phyloP scores from a whole-genome alignment of 2,113 vertebrate species.

The Protomyctophum bolini region DNA sequence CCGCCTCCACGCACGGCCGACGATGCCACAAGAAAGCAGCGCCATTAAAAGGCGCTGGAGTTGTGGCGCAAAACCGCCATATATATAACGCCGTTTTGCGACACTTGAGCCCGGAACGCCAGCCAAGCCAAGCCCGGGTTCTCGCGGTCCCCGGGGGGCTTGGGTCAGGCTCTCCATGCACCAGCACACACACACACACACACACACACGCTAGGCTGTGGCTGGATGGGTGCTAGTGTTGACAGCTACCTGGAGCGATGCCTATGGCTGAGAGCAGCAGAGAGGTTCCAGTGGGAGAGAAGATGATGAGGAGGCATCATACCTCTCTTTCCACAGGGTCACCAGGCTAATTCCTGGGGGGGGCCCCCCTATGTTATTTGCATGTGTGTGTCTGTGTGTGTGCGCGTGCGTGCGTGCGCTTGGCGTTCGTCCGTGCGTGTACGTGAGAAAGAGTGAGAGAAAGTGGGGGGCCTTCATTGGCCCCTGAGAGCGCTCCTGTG shows the following conservation, averaged over 20 bases:
- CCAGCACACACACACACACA: no score
- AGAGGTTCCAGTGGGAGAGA: constrained; percentile 63
- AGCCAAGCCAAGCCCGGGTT: constrained; percentile 37
- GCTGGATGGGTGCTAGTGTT: constrained; percentile 65
- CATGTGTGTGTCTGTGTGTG: constrained; percentile 28
- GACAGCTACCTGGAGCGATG: constrained; percentile 88
- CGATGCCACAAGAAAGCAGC: no score
- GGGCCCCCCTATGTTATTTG: constrained; percentile 64
- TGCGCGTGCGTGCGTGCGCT: background rate
- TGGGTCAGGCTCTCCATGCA: constrained; percentile 35
- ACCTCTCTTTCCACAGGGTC: constrained; percentile 83
- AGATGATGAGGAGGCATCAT: constrained; percentile 86
- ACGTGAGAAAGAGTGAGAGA: constrained; percentile 42
- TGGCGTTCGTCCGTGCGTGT: constrained; percentile 3
- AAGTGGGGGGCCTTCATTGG: constrained; percentile 92
- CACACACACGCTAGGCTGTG: constrained; percentile 49
- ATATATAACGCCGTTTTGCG: no score
- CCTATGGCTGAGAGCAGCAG: constrained; percentile 80
- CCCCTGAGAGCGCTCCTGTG: constrained; percentile 96
- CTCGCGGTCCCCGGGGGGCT: constrained; percentile 43
- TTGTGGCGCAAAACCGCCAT: no score
- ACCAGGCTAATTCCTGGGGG: constrained; percentile 87
- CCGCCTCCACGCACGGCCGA: no score
- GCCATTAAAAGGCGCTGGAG: no score
- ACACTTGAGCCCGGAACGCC: constrained; percentile 9